phyloP scores from a whole-genome alignment of 2,888 invertebrate species.

The Agrilus biguttatus region DNA sequence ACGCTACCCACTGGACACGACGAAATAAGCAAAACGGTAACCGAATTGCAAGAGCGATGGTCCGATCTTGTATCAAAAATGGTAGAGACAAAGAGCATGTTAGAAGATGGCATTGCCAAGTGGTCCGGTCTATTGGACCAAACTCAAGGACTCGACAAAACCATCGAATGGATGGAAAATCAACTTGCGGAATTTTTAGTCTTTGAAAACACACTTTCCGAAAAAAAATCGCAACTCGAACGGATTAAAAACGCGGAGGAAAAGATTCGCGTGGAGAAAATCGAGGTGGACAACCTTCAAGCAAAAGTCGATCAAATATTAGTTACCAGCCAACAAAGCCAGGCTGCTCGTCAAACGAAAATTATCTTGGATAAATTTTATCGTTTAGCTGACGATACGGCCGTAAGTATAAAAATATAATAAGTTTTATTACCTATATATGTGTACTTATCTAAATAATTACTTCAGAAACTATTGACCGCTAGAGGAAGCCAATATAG shows the following conservation, averaged over 20 bases:
- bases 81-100: conserved; percentile 74
- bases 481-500: conserved; percentile 77
- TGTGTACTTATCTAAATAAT: not conserved
- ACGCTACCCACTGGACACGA: conserved; percentile 82
- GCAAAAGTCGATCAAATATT: conserved; percentile 76
- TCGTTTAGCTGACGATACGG: conserved; percentile 58
- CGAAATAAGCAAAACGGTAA: conserved; percentile 68
- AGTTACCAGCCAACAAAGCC: conserved; percentile 70
- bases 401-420: conserved; percentile 28
- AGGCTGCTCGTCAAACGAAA: conserved; percentile 71
- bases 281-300: conserved; percentile 76
- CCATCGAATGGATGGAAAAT: conserved; percentile 62
- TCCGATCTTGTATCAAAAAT: conserved; percentile 74
- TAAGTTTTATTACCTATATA: too few species aligned
- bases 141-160: conserved; percentile 71
- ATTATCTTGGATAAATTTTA: conserved; percentile 76
- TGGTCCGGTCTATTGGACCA: conserved; percentile 86
- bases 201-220: conserved; percentile 67
- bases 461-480: conserved; percentile 42
- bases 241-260: conserved; percentile 75
- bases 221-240: conserved; percentile 75
- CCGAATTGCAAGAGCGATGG: conserved; percentile 81
- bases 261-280: conserved; percentile 75
- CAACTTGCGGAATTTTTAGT: conserved; percentile 58
- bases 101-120: conserved; percentile 80